Conservation (phyloP, 1,140 invertebrate species). For the Euwallacea fornicatus region DNA sequence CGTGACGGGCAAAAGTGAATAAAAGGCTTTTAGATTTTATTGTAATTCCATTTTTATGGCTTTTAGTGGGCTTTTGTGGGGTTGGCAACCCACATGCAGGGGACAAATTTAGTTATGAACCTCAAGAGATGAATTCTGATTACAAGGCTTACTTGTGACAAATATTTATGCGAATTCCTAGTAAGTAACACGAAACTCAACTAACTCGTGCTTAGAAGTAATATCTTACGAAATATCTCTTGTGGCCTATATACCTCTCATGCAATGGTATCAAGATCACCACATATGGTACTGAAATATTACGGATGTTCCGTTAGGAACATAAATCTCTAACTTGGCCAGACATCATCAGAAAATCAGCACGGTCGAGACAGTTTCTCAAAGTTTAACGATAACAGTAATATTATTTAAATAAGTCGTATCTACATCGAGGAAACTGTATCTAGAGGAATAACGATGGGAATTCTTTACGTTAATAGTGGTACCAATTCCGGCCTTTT, state of each 20-base stretch:
- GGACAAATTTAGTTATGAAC: constrained; percentile 14
- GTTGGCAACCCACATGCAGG: background rate
- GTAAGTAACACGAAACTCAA: background rate
- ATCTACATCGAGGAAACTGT: constrained; percentile 13
- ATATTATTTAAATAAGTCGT: constrained; percentile 28
- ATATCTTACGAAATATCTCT: background rate
- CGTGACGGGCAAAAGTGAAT: constrained; percentile 27
- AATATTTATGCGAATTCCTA: too few species aligned
- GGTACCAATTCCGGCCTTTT: too few species aligned
- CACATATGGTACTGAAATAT: constrained; percentile 17
- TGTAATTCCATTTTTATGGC: constrained; percentile 38
- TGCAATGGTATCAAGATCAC: constrained; percentile 10
- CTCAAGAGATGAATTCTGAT: constrained; percentile 1
- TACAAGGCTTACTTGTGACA: background rate
- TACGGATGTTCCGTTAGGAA: constrained; percentile 22
- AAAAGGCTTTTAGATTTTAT: constrained; percentile 39
- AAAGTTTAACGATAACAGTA: constrained; percentile 25
- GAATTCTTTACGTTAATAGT: too few species aligned
- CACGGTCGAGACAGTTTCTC: constrained; percentile 20
- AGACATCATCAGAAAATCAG: constrained; percentile 21
- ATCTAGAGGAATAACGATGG: too few species aligned
- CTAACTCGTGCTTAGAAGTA: background rate
- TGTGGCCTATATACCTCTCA: background rate
- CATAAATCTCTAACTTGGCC: constrained; percentile 23
- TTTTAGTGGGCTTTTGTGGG: constrained; percentile 25